These are phyloP conservation scores for Falco punctatus DNA, from an alignment of 2,113 vertebrate species.

Conservation along the genomic window DNA sequence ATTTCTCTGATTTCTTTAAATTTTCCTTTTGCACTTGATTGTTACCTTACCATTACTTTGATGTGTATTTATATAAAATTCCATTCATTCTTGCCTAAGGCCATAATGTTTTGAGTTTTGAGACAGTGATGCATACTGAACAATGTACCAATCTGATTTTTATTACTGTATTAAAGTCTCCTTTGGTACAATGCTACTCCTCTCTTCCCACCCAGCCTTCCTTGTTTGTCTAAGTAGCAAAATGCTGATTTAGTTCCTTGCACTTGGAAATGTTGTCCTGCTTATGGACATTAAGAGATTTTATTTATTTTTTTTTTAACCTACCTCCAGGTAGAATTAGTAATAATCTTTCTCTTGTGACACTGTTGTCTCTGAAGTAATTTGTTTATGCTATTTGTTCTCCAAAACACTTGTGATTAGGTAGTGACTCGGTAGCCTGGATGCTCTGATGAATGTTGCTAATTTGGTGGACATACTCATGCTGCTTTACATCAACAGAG, in stretches of 20 bases:
- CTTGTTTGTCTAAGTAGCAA: background rate
- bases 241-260: background rate
- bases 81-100: background rate
- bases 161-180: background rate
- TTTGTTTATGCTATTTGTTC: background rate
- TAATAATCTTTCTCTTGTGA: background rate
- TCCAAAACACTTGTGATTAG: background rate
- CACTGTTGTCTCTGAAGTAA: background rate
- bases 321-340: background rate
- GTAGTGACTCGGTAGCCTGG: background rate
- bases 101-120: background rate
- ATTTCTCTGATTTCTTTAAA: background rate
- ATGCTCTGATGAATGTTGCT: background rate
- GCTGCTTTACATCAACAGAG: background rate
- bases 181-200: background rate
- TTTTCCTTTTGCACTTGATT: background rate
- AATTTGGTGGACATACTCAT: background rate
- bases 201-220: background rate
- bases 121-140: background rate
- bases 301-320: too few species aligned
- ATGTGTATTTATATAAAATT: background rate
- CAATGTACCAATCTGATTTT: background rate
- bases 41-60: background rate
- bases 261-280: background rate
- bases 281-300: background rate